phyloP scores from a whole-genome alignment of 2,113 vertebrate species.

The Pedionomus torquatus region DNA sequence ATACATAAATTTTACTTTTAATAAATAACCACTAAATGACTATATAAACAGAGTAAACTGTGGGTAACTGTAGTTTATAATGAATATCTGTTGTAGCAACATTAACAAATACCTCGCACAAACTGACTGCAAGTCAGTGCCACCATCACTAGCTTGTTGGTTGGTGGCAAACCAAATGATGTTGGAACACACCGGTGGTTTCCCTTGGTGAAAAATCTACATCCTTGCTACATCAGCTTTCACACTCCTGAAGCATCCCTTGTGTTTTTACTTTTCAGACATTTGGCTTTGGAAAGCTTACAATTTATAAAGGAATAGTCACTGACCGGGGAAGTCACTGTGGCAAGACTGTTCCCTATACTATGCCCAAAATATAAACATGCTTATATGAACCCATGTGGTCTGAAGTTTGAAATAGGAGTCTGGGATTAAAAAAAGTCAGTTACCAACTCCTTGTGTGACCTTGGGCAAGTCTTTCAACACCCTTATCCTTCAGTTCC shows the following conservation, averaged over 20 bases:
- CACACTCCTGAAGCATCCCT: slow-evolving; percentile 14
- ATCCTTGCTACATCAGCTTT: slow-evolving; percentile 34
- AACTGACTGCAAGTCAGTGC: slow-evolving; percentile 30
- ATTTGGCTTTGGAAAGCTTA: slow-evolving; percentile 40
- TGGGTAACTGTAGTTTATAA: slow-evolving; percentile 74
- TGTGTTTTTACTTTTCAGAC: slow-evolving; percentile 48
- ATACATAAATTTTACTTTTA: slow-evolving; percentile 82
- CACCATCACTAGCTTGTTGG: slow-evolving; percentile 27
- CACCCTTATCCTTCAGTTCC: not conserved
- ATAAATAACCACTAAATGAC: slow-evolving; percentile 81
- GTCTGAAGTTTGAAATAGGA: not conserved
- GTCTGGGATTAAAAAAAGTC: not conserved
- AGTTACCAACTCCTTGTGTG: not conserved
- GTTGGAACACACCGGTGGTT: slow-evolving; percentile 59
- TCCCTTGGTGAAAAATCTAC: slow-evolving; percentile 54
- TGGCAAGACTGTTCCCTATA: slow-evolving; percentile 48
- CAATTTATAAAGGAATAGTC: slow-evolving; percentile 53
- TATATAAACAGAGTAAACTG: slow-evolving; percentile 79
- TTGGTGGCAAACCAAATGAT: slow-evolving; percentile 55
- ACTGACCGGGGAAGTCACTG: slow-evolving; percentile 47
- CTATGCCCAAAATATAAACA: slow-evolving; percentile 47
- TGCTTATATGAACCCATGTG: not conserved
- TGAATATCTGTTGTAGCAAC: slow-evolving; percentile 73
- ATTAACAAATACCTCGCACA: slow-evolving; percentile 56
- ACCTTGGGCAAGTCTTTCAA: slow-evolving; percentile 23